Evolutionary conservation across 2,113 vertebrate species (phyloP), one percentile per base, ranked within the genome.

Genomic region (Gorsachius goisagi): DNA sequence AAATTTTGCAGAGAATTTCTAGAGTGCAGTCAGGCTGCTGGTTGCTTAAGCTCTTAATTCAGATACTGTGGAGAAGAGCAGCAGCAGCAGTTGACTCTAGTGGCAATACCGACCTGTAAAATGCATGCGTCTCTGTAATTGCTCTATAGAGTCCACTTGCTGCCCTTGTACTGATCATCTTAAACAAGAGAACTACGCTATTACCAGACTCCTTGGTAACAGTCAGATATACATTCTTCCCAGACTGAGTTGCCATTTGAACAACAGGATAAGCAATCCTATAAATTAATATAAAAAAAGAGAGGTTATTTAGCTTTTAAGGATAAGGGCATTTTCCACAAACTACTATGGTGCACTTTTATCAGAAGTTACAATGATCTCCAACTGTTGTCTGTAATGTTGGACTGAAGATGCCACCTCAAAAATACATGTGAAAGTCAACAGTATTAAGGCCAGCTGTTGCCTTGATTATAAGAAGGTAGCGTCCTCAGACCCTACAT

Each of bases 161-260:
- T 7, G 99, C 99, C 71, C 99, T 98, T 91, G 99, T 99, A 95
- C 99, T 99, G 97, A 99, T 98, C 96, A 99, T 98, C 97, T 99
- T 99, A 94, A 99, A 99, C 78, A 99, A 78, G 49, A 99, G 98
- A 93, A 99, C 99, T 37, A 99, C 98, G 13, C 98, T 99, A 95
- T 99, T 99, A 28, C 98, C 98, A 19, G 98, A 99, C 88, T 99
- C 99, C 98, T 99, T 99, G 93, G 98, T 99, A 58, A 99, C 98
- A 0, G 99, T 99, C 97, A 99, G 94, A 93, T 99, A 99, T 9
- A 99, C 99, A 5, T 98, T 99, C 97, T 99, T 99, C 68, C 99
- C 99, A 11, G 99, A 99, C 95, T 99, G 99, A 24, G 99, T 99
- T 96, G 99, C 99, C 95, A 99, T 99, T 95, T 99, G 99, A 91